A percentile compares a stretch with the other conserved stretches of the same genome.
These are phyloP conservation scores for Mallotus villosus DNA, from an alignment of 2,797 vertebrate species.

Conservation along the genomic window DNA sequence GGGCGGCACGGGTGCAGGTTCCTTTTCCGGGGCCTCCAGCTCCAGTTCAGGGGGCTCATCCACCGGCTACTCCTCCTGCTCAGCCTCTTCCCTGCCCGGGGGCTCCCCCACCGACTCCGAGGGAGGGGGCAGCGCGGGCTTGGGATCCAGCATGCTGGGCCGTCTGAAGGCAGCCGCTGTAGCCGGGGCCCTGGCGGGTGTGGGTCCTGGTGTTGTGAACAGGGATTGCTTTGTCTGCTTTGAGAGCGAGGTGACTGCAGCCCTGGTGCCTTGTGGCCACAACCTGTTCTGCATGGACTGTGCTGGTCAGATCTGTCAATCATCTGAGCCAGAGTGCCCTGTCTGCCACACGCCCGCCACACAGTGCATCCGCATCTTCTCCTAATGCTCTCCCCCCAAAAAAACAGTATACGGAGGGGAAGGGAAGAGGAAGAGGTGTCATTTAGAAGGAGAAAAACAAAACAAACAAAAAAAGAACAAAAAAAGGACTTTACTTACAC, in stretches of 20 bases:
- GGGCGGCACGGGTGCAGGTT: constrained; percentile 71
- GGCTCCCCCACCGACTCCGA: constrained; percentile 87
- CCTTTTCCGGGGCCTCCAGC: constrained; percentile 82
- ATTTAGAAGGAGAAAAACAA: constrained; percentile 5
- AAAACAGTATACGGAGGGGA: not conserved
- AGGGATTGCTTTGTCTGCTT: constrained; percentile 94
- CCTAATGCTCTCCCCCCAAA: constrained; percentile 70
- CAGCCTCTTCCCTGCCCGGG: constrained; percentile 85
- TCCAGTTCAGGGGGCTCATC: constrained; percentile 79
- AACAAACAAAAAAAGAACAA: constrained; percentile 16
- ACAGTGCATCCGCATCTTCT: constrained; percentile 98
- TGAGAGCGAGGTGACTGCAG: constrained; percentile 92
- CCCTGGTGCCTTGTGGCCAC: constrained; percentile 93
- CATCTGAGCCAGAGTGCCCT: constrained; percentile 86
- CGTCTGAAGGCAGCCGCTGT: constrained; percentile 69
- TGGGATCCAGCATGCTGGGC: constrained; percentile 69
- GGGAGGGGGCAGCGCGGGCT: constrained; percentile 75
- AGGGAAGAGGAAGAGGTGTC: not conserved
- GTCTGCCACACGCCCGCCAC: constrained; percentile 91
- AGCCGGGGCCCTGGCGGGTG: constrained; percentile 58
- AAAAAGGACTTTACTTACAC: constrained; percentile 17
- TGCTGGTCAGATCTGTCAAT: constrained; percentile 91
- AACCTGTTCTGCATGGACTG: constrained; percentile 99
- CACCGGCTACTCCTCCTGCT: constrained; percentile 85
- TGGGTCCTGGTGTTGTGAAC: constrained; percentile 60